These are phyloP conservation scores for Tinea pellionella DNA, from an alignment of 2,888 invertebrate species.

Conservation along the genomic window DNA sequence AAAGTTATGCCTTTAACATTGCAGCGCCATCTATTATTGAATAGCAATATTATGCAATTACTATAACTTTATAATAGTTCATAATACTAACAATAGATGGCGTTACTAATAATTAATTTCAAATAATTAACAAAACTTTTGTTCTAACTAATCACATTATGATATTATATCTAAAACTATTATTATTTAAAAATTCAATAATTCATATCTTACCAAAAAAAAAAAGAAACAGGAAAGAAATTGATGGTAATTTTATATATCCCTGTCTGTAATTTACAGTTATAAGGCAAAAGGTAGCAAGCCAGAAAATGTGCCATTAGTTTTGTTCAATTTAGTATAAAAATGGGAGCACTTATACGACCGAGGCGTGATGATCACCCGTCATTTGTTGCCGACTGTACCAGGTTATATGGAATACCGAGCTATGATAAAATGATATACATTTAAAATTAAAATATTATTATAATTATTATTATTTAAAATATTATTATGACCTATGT, in stretches of 20 bases:
- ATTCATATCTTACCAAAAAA: too few relatives aligned
- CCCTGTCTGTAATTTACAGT: neutral
- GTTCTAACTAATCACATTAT: too few relatives aligned
- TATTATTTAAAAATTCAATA: too few relatives aligned
- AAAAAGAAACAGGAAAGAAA: neutral
- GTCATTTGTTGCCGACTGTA: slow-evolving; percentile 12
- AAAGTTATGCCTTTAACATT: neutral
- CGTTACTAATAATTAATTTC: neutral
- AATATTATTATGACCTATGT: too few relatives aligned
- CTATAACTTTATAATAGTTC: neutral
- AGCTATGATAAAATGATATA: neutral
- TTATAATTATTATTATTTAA: too few relatives aligned
- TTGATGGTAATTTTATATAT: neutral
- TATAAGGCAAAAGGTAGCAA: slow-evolving; percentile 13
- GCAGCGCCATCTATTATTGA: neutral
- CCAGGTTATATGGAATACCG: neutral
- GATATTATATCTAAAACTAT: too few relatives aligned
- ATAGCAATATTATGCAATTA: neutral
- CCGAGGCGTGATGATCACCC: slow-evolving; percentile 8
- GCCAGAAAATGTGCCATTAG: slow-evolving; percentile 14
- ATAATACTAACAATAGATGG: neutral
- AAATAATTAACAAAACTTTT: too few relatives aligned
- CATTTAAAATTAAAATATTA: too few relatives aligned
- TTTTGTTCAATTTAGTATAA: slow-evolving; percentile 14
- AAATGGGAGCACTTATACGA: slow-evolving; percentile 11